These are phyloP conservation scores for Lasius platythorax DNA, from an alignment of 2,888 invertebrate genomes.

Conservation along the genomic window DNA sequence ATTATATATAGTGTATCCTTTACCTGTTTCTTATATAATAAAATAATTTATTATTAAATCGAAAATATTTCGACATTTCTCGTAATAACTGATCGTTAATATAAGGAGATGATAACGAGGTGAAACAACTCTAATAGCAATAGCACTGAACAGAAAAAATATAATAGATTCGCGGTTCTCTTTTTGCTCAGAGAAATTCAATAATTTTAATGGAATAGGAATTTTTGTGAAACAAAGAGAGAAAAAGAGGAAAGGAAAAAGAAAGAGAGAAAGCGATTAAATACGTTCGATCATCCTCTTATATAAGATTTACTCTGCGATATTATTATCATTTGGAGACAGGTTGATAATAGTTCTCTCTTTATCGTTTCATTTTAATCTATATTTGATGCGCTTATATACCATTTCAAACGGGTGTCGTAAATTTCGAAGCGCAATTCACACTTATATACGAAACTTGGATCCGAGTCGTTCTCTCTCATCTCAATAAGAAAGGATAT, in stretches of 20 bases:
- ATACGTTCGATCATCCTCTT: not conserved
- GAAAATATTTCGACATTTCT: not conserved
- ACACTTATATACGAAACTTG: not conserved
- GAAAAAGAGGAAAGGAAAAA: not conserved
- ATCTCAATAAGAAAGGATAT: conserved; percentile 4
- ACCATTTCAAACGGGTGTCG: not conserved
- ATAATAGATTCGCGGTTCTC: not conserved
- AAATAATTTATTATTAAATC: not conserved
- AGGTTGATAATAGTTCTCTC: not conserved
- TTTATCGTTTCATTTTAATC: not conserved
- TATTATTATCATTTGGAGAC: not conserved
- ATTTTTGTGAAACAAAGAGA: not conserved
- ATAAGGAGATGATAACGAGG: not conserved
- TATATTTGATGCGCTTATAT: not conserved
- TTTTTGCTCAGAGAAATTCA: not conserved
- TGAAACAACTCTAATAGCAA: conserved; percentile 11
- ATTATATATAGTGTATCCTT: not conserved
- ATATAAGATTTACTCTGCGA: not conserved
- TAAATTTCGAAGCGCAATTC: not conserved
- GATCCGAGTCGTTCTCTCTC: not conserved
- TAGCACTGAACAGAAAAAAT: not conserved
- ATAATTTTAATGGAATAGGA: conserved; percentile 15
- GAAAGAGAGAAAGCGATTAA: not conserved
- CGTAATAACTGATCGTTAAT: not conserved
- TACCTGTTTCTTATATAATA: not conserved